Evolutionary conservation across 2,797 vertebrate genomes (phyloP).

Genomic region (Sebastes kiyomatsui): DNA sequence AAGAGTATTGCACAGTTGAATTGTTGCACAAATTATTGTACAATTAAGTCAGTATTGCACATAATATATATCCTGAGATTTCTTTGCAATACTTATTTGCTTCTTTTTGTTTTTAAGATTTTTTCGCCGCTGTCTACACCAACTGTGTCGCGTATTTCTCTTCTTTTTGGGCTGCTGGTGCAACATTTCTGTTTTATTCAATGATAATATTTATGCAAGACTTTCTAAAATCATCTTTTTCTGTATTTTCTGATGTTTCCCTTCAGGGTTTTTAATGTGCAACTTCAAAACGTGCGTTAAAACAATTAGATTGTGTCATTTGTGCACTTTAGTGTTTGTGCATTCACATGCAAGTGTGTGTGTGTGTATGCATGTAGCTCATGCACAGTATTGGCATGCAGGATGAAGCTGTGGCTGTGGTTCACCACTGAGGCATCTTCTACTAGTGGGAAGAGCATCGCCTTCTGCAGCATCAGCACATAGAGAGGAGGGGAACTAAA

Average conservation of each 20-base stretch:
- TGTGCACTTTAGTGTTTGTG: background rate
- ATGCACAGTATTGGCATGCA: slow-evolving; percentile 5
- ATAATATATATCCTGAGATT: background rate
- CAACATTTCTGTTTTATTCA: background rate
- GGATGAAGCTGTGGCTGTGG: slow-evolving; percentile 24
- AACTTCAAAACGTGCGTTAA: background rate
- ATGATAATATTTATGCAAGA: background rate
- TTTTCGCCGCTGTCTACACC: background rate
- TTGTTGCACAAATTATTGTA: too few relatives aligned
- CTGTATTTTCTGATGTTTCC: background rate
- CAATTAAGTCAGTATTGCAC: too few relatives aligned
- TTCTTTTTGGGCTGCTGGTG: background rate
- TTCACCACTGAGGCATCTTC: slow-evolving; percentile 59
- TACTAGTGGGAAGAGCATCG: slow-evolving; percentile 26
- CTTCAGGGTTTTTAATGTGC: background rate
- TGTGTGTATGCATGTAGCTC: background rate
- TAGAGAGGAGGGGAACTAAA: background rate
- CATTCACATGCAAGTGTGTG: background rate
- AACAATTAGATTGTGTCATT: background rate
- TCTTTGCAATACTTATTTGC: background rate
- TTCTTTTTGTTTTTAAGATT: background rate
- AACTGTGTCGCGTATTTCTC: background rate
- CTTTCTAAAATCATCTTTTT: background rate
- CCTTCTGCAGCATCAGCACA: slow-evolving; percentile 61
- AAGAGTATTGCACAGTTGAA: too few relatives aligned